Evolutionary conservation across 1,140 invertebrate genomes (phyloP).

Genomic region (Aphidius ervi): DNA sequence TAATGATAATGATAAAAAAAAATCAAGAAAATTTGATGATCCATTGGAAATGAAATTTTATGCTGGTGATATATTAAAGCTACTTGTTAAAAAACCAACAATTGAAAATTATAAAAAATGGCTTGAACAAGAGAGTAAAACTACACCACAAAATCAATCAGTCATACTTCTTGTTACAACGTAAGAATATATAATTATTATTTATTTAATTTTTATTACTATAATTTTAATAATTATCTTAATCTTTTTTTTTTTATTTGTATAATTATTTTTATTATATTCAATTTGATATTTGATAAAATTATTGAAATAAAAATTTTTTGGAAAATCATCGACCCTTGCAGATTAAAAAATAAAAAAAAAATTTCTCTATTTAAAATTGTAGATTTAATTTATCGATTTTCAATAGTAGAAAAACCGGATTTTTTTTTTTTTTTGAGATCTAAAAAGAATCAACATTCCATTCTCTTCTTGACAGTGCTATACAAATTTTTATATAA

Average conservation of each 20-base stretch:
- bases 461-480: no score
- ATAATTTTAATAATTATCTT: conserved; percentile 18
- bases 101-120: conserved; percentile 75
- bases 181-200: conserved; percentile 54
- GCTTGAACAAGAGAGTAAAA: conserved; percentile 70
- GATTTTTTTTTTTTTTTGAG: no score
- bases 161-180: conserved; percentile 74
- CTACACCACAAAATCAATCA: conserved; percentile 67
- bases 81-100: conserved; percentile 69
- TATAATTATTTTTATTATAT: conserved; percentile 4
- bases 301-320: no score
- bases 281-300: no score
- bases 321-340: no score
- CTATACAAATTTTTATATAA: conserved; percentile 6
- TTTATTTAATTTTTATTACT: conserved; percentile 7
- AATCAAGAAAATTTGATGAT: conserved; percentile 42
- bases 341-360: no score
- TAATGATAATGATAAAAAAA: conserved; percentile 38
- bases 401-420: no score
- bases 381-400: no score
- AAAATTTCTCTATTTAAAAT: no score
- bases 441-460: no score
- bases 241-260: conserved; percentile 8
- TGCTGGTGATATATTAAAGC: conserved; percentile 67
- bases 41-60: conserved; percentile 53